Evolutionary conservation across 2,888 invertebrate species (phyloP), one percentile per base, ranked within the genome.

Genomic region (Quadroppia sp.): DNA sequence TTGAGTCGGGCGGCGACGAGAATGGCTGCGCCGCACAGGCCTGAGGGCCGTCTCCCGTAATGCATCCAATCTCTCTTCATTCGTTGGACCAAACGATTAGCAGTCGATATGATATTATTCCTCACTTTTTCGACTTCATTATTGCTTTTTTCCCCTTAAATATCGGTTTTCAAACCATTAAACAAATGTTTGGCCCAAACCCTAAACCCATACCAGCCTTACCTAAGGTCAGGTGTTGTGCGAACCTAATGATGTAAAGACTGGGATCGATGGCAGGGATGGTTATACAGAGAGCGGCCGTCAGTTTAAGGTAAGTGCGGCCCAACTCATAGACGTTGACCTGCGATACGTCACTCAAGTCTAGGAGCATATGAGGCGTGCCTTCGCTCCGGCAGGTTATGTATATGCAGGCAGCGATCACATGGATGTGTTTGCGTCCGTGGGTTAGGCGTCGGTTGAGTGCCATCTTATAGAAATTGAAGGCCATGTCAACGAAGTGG

Each of bases 21-120:
- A 2, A 99, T 85, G 0, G 98, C 98, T 91, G 99, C 98, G 30
- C 99, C 99, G 84, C 98, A 99, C 25, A 99, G 87, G 15, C 98
- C 99, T 0, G 97, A 95, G 0, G 99, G 98, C 78, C 97, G 85
- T 75, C 99, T 86, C 9, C 99, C 99, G 0, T 92, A 93, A 82
- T 96, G 94, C 82, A 99, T 91, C 82, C 94, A 97, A 83, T 99
- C 99, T 80, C 93, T 87, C 83, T 97, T 98, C 99, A 99, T 99
- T 79, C 99, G 86, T 83, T 94, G 91, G 28, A 98, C 94, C 76
- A 99, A 86, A 74, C 98, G 87, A 74, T 94, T 85, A 0, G 98
- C 98, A 1, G 98, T 95, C 87, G 91, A 92, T n/a, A 69, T 69
- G 7, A 74, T 53, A 30, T 50, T 32, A 20, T 50, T 70, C 23